Evolutionary conservation across 2,797 vertebrate genomes (phyloP).

Genomic region (Halcyon leucocephala): DNA sequence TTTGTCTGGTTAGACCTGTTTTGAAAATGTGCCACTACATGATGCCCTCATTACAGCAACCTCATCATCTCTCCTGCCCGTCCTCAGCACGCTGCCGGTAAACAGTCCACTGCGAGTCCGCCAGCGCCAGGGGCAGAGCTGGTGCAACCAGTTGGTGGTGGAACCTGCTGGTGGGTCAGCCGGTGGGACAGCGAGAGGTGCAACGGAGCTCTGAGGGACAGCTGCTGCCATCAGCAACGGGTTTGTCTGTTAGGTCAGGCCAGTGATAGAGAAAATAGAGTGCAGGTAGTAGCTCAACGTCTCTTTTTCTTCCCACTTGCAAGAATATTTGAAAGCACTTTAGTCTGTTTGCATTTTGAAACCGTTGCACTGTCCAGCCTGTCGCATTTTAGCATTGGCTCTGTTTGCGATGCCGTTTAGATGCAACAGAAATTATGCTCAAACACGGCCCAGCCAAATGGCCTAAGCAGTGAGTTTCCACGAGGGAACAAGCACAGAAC

Average conservation of each 20-base stretch:
- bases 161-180: background rate
- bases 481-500: background rate
- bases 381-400: constrained; percentile 1
- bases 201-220: background rate
- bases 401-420: constrained; percentile 37
- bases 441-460: background rate
- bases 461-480: background rate
- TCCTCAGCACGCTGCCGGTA: background rate
- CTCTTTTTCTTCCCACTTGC: background rate
- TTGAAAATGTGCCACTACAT: constrained; percentile 60
- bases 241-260: background rate
- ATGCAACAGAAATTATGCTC: constrained; percentile 33
- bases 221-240: background rate
- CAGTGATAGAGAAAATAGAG: background rate
- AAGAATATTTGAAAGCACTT: background rate
- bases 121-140: background rate
- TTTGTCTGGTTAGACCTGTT: constrained; percentile 72
- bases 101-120: background rate
- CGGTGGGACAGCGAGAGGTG: accelerated
- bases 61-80: constrained; percentile 25
- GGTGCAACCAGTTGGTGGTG: background rate
- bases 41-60: constrained; percentile 44
- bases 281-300: background rate
- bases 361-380: background rate
- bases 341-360: background rate